phyloP scores from a whole-genome alignment of 2,797 vertebrate species.

The Cyclopterus lumpus region DNA sequence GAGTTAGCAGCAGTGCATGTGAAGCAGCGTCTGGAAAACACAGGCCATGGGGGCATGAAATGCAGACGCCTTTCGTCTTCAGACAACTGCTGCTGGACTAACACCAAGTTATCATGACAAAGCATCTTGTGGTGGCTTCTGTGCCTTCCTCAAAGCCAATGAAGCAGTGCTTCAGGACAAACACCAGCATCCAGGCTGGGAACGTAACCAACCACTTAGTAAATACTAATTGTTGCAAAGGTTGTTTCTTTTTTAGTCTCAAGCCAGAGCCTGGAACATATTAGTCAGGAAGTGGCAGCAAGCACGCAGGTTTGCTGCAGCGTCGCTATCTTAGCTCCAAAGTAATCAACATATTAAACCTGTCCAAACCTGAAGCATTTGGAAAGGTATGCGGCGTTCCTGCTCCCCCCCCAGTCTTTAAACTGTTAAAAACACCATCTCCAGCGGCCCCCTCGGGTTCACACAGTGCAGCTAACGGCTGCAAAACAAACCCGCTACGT shows the following conservation, averaged over 20 bases:
- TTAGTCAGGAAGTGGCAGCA: constrained; percentile 11
- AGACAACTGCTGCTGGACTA: constrained; percentile 4
- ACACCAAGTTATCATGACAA: constrained; percentile 21
- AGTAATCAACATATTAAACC: constrained; percentile 29
- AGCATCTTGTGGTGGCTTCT: constrained; percentile 5
- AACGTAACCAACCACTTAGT: constrained; percentile 20
- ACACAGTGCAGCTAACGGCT: background rate
- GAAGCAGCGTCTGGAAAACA: constrained; percentile 18
- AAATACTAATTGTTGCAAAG: constrained; percentile 21
- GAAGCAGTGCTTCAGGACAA: constrained; percentile 25
- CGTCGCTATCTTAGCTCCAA: background rate
- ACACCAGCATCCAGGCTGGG: constrained; percentile 16
- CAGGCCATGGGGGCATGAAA: background rate
- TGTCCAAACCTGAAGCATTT: constrained; percentile 33
- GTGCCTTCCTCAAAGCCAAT: constrained; percentile 10
- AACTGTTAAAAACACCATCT: background rate
- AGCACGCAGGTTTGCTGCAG: background rate
- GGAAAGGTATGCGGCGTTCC: constrained; percentile 1
- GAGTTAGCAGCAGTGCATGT: constrained; percentile 9
- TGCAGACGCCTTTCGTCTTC: background rate
- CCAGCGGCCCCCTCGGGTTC: background rate
- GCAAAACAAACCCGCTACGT: background rate
- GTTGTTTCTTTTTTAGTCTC: constrained; percentile 21
- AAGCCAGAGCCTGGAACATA: constrained; percentile 12
- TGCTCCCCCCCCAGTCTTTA: background rate